phyloP scores from a whole-genome alignment of 2,797 vertebrate species.

The Pogonophryne albipinna region DNA sequence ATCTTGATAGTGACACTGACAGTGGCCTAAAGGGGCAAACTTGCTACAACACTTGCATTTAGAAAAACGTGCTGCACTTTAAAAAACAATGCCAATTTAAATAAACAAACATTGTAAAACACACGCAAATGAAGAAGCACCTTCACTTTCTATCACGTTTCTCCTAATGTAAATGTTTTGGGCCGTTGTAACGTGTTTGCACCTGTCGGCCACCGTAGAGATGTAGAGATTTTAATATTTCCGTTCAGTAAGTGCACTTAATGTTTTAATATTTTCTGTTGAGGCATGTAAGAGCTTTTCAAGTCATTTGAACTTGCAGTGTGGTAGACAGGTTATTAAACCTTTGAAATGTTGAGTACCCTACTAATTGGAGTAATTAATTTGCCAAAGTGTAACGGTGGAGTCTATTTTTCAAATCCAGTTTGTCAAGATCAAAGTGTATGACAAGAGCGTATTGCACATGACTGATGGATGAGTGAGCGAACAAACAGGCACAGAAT shows the following conservation, averaged over 20 bases:
- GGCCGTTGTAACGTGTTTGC: too few species aligned
- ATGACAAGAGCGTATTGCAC: constrained; percentile 19
- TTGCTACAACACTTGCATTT: too few species aligned
- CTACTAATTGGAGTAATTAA: constrained; percentile 76
- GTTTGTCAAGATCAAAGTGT: constrained; percentile 52
- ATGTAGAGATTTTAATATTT: constrained; percentile 35
- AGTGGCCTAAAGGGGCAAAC: too few species aligned
- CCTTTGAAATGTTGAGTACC: constrained; percentile 66
- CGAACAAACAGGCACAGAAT: constrained; percentile 44
- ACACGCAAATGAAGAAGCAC: too few species aligned
- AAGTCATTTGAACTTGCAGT: constrained; percentile 61
- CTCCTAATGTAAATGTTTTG: too few species aligned
- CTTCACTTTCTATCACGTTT: too few species aligned
- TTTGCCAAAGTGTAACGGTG: constrained; percentile 63
- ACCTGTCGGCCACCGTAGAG: too few species aligned
- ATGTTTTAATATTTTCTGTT: constrained; percentile 45
- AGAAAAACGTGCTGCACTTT: too few species aligned
- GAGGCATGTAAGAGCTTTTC: constrained; percentile 45
- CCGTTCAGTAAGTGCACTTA: constrained; percentile 46
- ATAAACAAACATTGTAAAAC: too few species aligned
- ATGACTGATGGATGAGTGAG: constrained; percentile 52
- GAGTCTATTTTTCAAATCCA: constrained; percentile 44
- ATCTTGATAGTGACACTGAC: background rate
- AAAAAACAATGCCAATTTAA: too few species aligned
- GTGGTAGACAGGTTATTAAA: constrained; percentile 71